Percentiles rank a stretch among this genome's conserved stretches.
phyloP scores from a whole-genome alignment of 2,113 vertebrate genomes.

The Apistogramma diplotaenia region DNA sequence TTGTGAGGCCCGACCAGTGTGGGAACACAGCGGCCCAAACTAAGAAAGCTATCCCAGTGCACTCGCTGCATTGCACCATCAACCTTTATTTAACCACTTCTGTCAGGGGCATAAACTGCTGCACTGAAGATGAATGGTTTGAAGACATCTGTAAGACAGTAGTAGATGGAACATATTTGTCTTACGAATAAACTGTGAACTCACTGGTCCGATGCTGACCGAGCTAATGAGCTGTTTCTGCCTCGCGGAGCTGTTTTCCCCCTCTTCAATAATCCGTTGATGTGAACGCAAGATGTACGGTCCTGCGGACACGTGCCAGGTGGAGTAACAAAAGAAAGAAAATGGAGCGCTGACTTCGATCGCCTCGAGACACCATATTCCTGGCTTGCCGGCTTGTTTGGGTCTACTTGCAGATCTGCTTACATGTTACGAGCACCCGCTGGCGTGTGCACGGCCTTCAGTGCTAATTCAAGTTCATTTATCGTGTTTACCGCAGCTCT shows the following conservation, averaged over 20 bases:
- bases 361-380: background rate
- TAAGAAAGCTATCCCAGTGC: background rate
- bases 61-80: background rate
- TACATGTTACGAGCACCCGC: background rate
- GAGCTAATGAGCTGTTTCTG: background rate
- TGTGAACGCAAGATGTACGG: background rate
- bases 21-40: background rate
- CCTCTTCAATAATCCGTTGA: too few species aligned
- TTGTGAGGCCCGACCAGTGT: background rate
- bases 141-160: background rate
- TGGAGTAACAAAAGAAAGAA: background rate
- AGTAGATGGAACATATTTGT: constrained; percentile 1
- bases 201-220: background rate
- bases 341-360: background rate
- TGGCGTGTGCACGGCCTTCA: background rate
- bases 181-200: background rate
- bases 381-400: background rate
- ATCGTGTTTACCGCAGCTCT: background rate
- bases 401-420: background rate
- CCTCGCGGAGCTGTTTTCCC: too few species aligned
- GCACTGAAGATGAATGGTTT: background rate
- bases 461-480: background rate
- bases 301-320: background rate
- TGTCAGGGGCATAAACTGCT: background rate
- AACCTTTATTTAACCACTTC: background rate